These are phyloP conservation scores for Lagodon rhomboides DNA, from an alignment of 2,797 vertebrate species.

Conservation along the genomic window DNA sequence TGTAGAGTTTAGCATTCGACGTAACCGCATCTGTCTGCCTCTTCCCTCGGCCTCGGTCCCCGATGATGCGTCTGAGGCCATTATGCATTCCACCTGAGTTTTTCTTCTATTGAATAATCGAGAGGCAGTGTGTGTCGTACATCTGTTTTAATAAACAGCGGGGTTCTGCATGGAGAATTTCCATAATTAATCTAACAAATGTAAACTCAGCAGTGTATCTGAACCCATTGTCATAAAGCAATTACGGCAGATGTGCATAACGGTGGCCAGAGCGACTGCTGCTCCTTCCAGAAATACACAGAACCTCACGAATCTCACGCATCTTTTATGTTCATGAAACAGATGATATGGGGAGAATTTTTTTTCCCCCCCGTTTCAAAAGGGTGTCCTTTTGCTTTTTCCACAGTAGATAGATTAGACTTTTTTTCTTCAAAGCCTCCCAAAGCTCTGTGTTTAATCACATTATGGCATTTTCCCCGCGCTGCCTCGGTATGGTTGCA, in stretches of 20 bases:
- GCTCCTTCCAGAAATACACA: conserved; percentile 43
- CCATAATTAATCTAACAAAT: conserved; percentile 83
- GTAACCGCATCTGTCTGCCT: conserved; percentile 23
- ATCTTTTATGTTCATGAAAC: conserved; percentile 72
- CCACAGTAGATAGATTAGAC: conserved; percentile 71
- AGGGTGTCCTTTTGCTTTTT: conserved; percentile 72
- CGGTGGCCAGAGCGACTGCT: conserved; percentile 52
- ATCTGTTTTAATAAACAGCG: conserved; percentile 83
- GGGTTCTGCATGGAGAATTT: conserved; percentile 78
- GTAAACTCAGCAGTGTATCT: conserved; percentile 77
- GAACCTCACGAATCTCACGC: conserved; percentile 51
- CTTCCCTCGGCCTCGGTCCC: conserved; percentile 32
- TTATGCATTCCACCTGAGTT: conserved; percentile 66
- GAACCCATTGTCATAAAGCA: conserved; percentile 80
- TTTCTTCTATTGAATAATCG: conserved; percentile 71
- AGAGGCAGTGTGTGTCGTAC: conserved; percentile 72
- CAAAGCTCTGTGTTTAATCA: conserved; percentile 82
- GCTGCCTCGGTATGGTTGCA: conserved; percentile 66
- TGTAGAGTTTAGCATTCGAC: conserved; percentile 21
- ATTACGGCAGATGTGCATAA: conserved; percentile 75
- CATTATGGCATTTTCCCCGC: conserved; percentile 77
- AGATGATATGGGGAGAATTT: conserved; percentile 56
- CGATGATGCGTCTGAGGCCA: conserved; percentile 26
- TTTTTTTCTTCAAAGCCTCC: conserved; percentile 72
- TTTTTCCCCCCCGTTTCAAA: conserved; percentile 61